phyloP scores from a whole-genome alignment of 2,888 invertebrate species.

The Campopleginae sp. region DNA sequence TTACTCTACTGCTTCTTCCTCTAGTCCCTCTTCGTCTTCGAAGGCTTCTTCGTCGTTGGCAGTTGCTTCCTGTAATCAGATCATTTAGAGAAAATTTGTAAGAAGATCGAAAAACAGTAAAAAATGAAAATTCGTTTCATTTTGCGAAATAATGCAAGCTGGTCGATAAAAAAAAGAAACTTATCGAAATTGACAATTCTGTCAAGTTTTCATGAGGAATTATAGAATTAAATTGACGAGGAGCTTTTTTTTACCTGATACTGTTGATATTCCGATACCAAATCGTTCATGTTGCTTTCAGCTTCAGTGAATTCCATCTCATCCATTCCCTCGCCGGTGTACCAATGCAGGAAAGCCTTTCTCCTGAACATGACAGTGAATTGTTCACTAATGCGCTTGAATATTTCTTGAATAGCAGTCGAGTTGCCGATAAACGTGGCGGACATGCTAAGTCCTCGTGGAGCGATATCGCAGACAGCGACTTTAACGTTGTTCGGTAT shows the following conservation, averaged over 20 bases:
- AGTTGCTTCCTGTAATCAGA: slow-evolving; percentile 66
- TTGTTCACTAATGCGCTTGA: slow-evolving; percentile 95
- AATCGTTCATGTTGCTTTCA: slow-evolving; percentile 97
- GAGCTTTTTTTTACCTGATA: slow-evolving; percentile 88
- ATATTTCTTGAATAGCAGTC: slow-evolving; percentile 94
- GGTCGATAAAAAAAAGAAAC: not conserved
- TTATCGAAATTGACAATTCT: not conserved
- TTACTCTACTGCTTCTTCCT: slow-evolving; percentile 68
- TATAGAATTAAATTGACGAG: not conserved
- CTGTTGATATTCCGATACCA: slow-evolving; percentile 96
- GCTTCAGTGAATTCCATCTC: slow-evolving; percentile 99
- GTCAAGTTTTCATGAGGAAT: not conserved
- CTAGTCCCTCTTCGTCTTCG: slow-evolving; percentile 69
- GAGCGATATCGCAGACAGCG: slow-evolving; percentile 93
- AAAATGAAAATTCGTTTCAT: not conserved
- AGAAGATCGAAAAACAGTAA: not conserved
- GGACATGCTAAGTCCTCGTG: slow-evolving; percentile 92
- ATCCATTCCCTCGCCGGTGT: slow-evolving; percentile 99
- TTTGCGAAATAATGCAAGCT: not conserved
- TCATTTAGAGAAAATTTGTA: not conserved
- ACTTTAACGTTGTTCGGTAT: slow-evolving; percentile 93
- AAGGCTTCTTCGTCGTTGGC: slow-evolving; percentile 70
- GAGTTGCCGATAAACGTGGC: slow-evolving; percentile 95
- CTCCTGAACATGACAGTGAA: slow-evolving; percentile 97
- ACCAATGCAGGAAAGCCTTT: slow-evolving; percentile 99